Conservation (phyloP, 2,797 vertebrate genomes). For the Lepus oiostolus region DNA sequence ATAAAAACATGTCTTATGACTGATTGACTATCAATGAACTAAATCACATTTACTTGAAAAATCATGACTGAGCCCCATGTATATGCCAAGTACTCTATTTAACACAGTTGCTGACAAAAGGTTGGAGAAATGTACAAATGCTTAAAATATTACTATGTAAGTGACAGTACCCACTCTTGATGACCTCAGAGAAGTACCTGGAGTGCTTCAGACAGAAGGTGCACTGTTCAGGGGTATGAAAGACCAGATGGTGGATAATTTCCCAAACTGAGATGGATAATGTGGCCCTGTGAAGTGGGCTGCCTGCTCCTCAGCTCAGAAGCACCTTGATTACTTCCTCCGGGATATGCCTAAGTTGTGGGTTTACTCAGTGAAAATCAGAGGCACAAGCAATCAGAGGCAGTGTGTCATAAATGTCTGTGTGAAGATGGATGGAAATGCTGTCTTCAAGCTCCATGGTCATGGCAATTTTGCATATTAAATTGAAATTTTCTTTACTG, state of each 20-base stretch:
- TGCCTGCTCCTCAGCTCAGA: not conserved
- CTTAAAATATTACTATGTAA: not conserved
- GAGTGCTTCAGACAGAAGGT: not conserved
- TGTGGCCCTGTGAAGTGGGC: not conserved
- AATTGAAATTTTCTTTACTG: not conserved
- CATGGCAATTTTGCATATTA: not conserved
- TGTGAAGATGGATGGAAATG: not conserved
- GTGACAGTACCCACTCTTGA: not conserved
- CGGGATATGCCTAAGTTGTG: not conserved
- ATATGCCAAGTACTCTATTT: not conserved
- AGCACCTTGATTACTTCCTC: not conserved
- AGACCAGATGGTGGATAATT: not conserved
- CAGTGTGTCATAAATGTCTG: not conserved
- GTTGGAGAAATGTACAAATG: not conserved
- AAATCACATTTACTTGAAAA: not conserved
- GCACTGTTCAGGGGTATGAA: not conserved
- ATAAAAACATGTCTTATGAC: not conserved
- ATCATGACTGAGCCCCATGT: not conserved
- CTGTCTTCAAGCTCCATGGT: not conserved
- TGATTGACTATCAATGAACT: not conserved
- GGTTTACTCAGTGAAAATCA: not conserved
- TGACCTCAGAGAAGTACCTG: not conserved
- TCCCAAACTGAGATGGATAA: not conserved
- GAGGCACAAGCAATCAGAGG: not conserved
- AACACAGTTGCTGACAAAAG: not conserved